phyloP scores from a whole-genome alignment of 2,888 invertebrate genomes.

The Rhagonycha fulva region DNA sequence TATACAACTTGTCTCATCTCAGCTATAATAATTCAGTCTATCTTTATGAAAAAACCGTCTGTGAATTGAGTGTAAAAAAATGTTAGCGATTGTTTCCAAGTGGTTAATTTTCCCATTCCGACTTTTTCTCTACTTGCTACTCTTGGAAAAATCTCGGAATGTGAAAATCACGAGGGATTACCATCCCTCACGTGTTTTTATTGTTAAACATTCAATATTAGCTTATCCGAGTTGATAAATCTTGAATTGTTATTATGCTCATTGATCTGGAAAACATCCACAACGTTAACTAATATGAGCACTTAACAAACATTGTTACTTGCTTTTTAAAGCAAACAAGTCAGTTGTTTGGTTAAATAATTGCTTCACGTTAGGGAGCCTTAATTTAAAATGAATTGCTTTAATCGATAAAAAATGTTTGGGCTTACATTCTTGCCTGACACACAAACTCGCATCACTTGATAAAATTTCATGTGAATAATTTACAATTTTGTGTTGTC shows the following conservation, averaged over 20 bases:
- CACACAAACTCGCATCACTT: too few relatives aligned
- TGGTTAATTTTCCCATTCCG: not conserved
- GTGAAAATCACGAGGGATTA: not conserved
- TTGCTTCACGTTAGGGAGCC: not conserved
- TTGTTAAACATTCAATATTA: not conserved
- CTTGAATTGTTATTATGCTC: not conserved
- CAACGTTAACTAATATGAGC: not conserved
- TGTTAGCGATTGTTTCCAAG: not conserved
- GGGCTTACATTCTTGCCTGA: not conserved
- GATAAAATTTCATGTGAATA: too few relatives aligned
- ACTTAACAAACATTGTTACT: not conserved
- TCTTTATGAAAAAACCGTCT: not conserved
- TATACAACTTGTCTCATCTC: not conserved
- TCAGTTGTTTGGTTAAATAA: not conserved
- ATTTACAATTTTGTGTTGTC: too few relatives aligned
- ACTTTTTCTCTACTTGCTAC: not conserved
- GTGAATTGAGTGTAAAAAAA: not conserved
- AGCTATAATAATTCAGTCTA: not conserved
- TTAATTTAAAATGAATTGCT: not conserved
- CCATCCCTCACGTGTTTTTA: not conserved
- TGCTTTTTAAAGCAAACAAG: not conserved
- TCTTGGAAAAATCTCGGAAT: not conserved
- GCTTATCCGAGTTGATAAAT: not conserved
- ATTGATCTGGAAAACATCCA: not conserved
- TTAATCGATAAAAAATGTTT: not conserved